Base-by-base conservation (phyloP, 2,888 invertebrate species). In the Antheraea yamamai region DNA sequence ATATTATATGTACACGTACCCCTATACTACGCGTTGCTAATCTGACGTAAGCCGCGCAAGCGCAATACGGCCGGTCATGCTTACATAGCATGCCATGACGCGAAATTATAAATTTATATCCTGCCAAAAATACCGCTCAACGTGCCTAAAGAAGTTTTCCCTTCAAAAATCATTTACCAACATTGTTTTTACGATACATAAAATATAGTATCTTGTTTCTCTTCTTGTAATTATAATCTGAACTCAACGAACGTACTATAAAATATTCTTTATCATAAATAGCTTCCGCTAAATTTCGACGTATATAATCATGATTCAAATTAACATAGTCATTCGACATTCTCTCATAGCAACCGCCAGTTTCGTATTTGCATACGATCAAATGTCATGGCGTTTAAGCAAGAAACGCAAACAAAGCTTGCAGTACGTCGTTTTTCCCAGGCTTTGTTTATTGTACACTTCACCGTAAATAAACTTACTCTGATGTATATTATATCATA, bases 381-480 rank as follows among this genome's bases (percentile, higher is more conserved):
- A 85, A 87, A 89, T 88, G 86, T 85, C 88, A 85, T 76, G 78
- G 81, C 77, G 79, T 82, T 78, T 83, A 76, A 79, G 80, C 73
- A 79, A 75, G 76, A 76, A 78, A 75, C 76, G 80, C 82, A 82
- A 83, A 85, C 85, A 85, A 88, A 85, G 82, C 80, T 79, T 77
- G 79, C 78, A 79, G 82, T 81, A 79, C 79, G 82, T 82, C 86
- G 83, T 83, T 85, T 86, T 91, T 88, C 88, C 84, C 88, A 88
- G 87, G 83, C 82, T 84, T 85, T 85, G 90, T 90, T 87, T 90
- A 88, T 88, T 78, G 80, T 70, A n/a, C 12, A 39, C 39, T 70
- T 70, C 20, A 39, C 20, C 18, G 35, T 39, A 12, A 35, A 26
- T 16, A 68, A 26, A 70, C 70, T 18, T 66, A 66, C 64, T 66